A percentile compares a stretch with the other conserved stretches of the same genome.
These are phyloP conservation scores for Pyrgilauda ruficollis DNA, from an alignment of 2,113 vertebrate genomes.

Conservation along the genomic window DNA sequence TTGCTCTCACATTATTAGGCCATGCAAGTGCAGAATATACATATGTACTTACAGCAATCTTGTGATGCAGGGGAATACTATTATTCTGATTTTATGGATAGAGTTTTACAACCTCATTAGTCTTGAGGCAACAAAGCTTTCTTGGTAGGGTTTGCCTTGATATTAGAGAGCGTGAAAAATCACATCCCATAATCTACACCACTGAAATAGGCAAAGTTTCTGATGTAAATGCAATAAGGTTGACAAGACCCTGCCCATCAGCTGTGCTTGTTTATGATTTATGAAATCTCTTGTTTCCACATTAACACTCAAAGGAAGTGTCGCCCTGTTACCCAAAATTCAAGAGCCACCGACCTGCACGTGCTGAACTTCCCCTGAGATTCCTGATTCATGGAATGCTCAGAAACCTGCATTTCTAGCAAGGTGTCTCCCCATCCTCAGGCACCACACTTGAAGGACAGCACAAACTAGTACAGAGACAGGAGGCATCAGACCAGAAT, in stretches of 20 bases:
- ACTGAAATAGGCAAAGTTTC: conserved; percentile 10
- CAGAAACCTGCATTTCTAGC: not conserved
- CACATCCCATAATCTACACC: conserved; percentile 31
- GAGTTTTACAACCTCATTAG: conserved; percentile 68
- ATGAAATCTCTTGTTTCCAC: not conserved
- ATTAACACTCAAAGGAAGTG: not conserved
- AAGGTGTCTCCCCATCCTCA: not conserved
- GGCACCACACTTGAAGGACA: not conserved
- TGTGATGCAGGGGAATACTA: not conserved
- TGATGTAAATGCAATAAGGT: conserved; percentile 21
- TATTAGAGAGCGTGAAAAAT: conserved; percentile 58
- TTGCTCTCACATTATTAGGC: not conserved
- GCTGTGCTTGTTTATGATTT: not conserved
- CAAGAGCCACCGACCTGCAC: not conserved
- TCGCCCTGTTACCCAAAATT: not conserved
- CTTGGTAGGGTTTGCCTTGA: conserved; percentile 45
- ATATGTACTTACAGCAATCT: conserved; percentile 15
- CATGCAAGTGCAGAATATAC: not conserved
- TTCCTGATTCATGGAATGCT: not conserved
- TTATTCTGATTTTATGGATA: conserved; percentile 66
- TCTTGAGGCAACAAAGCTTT: conserved; percentile 62
- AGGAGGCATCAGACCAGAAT: accelerated
- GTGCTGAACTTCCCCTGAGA: not conserved
- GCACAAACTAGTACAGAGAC: not conserved
- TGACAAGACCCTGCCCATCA: not conserved